A percentile compares a stretch with the other conserved stretches of the same genome.
Evolutionary conservation across 2,113 vertebrate species (phyloP).

Genomic region (Casuarius casuarius): DNA sequence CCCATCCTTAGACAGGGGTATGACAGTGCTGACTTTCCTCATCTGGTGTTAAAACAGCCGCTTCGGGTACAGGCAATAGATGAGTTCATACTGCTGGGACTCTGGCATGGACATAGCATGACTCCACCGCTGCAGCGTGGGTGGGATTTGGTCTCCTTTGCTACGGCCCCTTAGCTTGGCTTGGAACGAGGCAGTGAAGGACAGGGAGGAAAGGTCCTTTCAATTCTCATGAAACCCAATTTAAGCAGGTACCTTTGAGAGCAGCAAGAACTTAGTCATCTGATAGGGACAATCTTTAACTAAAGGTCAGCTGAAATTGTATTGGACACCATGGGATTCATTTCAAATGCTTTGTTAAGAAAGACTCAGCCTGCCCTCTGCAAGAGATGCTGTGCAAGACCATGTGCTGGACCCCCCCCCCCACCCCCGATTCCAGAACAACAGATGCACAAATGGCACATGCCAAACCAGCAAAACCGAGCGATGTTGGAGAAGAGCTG

Average conservation of each 20-base stretch:
- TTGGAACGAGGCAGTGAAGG: background rate
- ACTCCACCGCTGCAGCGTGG: background rate
- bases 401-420: background rate
- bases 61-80: background rate
- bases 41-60: background rate
- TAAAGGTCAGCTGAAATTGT: background rate
- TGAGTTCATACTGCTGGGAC: background rate
- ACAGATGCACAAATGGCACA: background rate
- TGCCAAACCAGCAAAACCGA: background rate
- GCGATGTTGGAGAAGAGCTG: background rate
- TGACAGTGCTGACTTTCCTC: too few relatives aligned
- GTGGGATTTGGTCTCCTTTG: background rate
- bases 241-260: background rate
- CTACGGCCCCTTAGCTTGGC: too few relatives aligned
- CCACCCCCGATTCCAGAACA: background rate
- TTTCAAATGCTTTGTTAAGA: accelerated
- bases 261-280: background rate
- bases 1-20: too few relatives aligned
- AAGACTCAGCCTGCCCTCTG: background rate
- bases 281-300: accelerated
- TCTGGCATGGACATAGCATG: background rate
- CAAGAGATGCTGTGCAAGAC: background rate
- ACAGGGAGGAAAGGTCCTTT: background rate
- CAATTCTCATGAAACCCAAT: accelerated
- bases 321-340: background rate